These are phyloP conservation scores for Quiscalus mexicanus DNA, from an alignment of 2,113 vertebrate genomes.

Conservation along the genomic window DNA sequence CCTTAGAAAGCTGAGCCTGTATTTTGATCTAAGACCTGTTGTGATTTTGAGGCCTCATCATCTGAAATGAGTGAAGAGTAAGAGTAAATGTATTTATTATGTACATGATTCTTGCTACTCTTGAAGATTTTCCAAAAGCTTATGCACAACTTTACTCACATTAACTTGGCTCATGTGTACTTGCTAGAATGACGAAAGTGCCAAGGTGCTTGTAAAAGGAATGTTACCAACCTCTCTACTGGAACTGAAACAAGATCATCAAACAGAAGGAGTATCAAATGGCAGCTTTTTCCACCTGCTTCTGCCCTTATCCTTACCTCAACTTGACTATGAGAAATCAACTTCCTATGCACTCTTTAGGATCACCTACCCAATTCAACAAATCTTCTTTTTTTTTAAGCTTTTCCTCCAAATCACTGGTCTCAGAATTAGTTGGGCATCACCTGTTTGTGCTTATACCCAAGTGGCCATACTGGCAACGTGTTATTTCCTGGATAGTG, in stretches of 20 bases:
- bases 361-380: neutral
- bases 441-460: constrained; percentile 1
- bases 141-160: neutral
- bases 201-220: neutral
- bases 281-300: neutral
- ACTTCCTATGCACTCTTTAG: neutral
- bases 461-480: neutral
- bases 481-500: constrained; percentile 34
- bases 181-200: neutral
- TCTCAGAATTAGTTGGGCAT: neutral
- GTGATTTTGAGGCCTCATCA: neutral
- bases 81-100: neutral
- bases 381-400: neutral
- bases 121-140: constrained; percentile 4
- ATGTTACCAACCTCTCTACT: neutral
- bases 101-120: neutral
- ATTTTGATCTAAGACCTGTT: neutral
- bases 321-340: neutral
- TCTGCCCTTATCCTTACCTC: neutral
- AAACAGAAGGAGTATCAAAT: neutral
- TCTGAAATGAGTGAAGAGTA: neutral
- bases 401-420: neutral
- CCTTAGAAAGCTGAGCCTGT: neutral
- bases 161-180: neutral
- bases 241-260: neutral